Evolutionary conservation across 2,797 vertebrate species (phyloP), one percentile per base, ranked within the genome.

Genomic region (Sphenopsis melanotis): DNA sequence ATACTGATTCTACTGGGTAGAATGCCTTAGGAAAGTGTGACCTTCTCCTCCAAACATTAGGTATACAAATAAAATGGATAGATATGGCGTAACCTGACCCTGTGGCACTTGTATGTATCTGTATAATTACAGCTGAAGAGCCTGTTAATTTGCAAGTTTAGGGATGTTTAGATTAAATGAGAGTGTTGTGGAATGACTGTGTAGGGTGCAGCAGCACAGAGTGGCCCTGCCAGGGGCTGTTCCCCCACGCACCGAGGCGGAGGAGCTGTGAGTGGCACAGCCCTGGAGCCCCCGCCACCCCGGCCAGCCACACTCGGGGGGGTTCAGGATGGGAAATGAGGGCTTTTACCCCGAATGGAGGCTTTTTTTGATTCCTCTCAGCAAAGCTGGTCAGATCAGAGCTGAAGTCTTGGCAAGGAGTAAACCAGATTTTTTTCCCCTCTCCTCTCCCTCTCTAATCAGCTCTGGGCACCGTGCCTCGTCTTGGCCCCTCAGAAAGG

Each of bases 101-200:
- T 7, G 87, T 90, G 87, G 87, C 91, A 95, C 79, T 96, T 80
- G 88, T 94, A 91, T 92, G 83, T 92, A 91, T 95, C 94, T 91
- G 93, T 93, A 89, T 93, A 95, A 95, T 95, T 92, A 94, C 94
- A 56, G 87, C 93, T 88, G 94, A 91, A 94, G 94, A 95, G 91
- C 89, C 94, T 89, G 94, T 95, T 91, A 92, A 81, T 93, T 94
- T 83, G 94, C 84, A 88, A 95, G 84, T 83, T 93, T 91, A 88
- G 95, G 94, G 94, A 93, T 91, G 95, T 91, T 93, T 88, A 91
- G 93, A 91, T 89, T 93, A 91, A 93, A 94, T 39, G 87, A 92
- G 92, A 87, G 94, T 44, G 94, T 66, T 94, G 93, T 83, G 88
- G 72, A 66, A 84, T 79, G 94, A 93, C 44, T 84, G 88, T 84